phyloP scores from a whole-genome alignment of 2,797 vertebrate species.

The Manis javanica region DNA sequence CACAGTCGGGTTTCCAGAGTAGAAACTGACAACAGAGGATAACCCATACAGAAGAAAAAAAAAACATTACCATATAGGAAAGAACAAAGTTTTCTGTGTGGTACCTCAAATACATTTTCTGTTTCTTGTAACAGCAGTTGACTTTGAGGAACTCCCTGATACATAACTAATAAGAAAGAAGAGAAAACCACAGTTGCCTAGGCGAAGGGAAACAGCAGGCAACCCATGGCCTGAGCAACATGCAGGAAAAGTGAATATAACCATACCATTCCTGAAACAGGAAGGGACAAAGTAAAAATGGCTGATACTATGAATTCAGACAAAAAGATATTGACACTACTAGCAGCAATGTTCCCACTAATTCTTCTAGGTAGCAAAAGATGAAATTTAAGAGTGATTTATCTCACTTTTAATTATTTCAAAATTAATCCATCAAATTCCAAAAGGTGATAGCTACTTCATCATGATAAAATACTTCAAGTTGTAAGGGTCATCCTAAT shows the following conservation, averaged over 20 bases:
- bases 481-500: background rate
- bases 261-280: background rate
- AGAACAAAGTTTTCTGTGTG: background rate
- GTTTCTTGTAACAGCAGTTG: background rate
- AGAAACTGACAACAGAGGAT: background rate
- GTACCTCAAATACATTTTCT: conserved; percentile 5
- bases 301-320: background rate
- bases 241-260: background rate
- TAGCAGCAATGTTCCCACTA: background rate
- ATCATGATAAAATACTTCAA: background rate
- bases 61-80: background rate
- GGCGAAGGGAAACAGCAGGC: background rate
- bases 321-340: background rate
- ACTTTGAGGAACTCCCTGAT: background rate
- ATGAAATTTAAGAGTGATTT: background rate
- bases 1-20: background rate
- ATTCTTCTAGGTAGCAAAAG: background rate
- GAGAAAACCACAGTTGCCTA: background rate
- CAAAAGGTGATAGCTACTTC: background rate
- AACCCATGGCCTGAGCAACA: background rate
- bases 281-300: background rate
- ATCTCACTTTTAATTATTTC: background rate
- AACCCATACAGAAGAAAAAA: background rate
- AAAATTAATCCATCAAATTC: background rate
- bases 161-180: background rate